phyloP scores from a whole-genome alignment of 2,888 invertebrate genomes.

The Drosophila ezoana region DNA sequence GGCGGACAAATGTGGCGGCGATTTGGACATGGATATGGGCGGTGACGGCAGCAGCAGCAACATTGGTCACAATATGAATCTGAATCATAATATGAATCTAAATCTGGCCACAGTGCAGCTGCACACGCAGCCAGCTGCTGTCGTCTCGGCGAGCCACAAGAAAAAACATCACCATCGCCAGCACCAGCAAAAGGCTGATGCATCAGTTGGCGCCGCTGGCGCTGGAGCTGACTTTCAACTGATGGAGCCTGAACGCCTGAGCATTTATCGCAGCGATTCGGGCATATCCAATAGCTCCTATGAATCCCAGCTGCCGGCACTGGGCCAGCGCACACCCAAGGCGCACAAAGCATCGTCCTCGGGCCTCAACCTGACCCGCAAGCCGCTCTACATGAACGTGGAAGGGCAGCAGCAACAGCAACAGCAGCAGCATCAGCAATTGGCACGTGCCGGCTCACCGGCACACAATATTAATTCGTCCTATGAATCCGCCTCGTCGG shows the following conservation, averaged over 20 bases:
- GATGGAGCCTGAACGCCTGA: slow-evolving; percentile 83
- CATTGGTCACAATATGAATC: slow-evolving; percentile 14
- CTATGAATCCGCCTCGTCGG: slow-evolving; percentile 79
- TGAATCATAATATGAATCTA: slow-evolving; percentile 29
- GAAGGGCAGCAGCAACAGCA: slow-evolving; percentile 65
- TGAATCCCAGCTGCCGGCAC: slow-evolving; percentile 83
- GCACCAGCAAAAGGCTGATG: slow-evolving; percentile 80
- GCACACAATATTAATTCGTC: slow-evolving; percentile 78
- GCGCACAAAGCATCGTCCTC: slow-evolving; percentile 52
- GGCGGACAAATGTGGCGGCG: slow-evolving; percentile 86
- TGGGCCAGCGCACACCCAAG: slow-evolving; percentile 66
- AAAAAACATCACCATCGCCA: slow-evolving; percentile 83
- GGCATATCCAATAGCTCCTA: slow-evolving; percentile 86
- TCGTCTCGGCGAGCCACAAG: slow-evolving; percentile 71
- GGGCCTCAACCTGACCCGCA: slow-evolving; percentile 41
- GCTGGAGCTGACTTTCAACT: slow-evolving; percentile 73
- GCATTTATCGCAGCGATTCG: slow-evolving; percentile 85
- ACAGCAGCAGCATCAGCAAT: slow-evolving; percentile 38
- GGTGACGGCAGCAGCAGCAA: slow-evolving; percentile 55
- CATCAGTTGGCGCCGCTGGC: slow-evolving; percentile 41
- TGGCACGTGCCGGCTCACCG: slow-evolving; percentile 63
- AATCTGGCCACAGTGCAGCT: slow-evolving; percentile 73
- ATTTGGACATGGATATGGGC: slow-evolving; percentile 61
- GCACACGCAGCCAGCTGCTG: slow-evolving; percentile 68
- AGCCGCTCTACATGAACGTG: slow-evolving; percentile 76